These are phyloP conservation scores for Antechinus stuartii DNA, from an alignment of 2,113 vertebrate species.

Conservation along the genomic window DNA sequence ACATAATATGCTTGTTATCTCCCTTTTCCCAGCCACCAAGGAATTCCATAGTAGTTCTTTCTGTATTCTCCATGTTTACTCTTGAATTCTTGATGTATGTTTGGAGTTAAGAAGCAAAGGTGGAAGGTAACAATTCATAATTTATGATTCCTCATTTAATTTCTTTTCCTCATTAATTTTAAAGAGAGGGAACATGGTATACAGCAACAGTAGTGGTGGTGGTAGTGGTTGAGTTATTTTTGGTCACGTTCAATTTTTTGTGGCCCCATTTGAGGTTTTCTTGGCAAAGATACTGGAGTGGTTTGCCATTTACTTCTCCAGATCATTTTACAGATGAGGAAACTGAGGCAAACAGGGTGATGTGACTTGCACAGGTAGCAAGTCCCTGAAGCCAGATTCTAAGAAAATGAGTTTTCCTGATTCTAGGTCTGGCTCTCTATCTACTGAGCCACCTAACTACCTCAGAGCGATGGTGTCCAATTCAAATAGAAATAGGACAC, in stretches of 20 bases:
- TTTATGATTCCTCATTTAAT: neutral
- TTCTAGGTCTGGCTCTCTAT: neutral
- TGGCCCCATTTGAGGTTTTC: neutral
- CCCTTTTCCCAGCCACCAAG: neutral
- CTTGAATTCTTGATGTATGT: neutral
- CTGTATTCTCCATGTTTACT: neutral
- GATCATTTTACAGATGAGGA: neutral
- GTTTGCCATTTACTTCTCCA: neutral
- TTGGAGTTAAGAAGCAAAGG: neutral
- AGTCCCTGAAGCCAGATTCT: too few relatives aligned
- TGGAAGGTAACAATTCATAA: neutral
- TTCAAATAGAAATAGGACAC: neutral
- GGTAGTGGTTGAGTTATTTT: neutral
- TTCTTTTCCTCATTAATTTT: neutral
- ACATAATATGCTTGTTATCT: neutral
- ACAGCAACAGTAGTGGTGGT: neutral
- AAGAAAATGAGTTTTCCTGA: neutral
- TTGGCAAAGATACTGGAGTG: neutral
- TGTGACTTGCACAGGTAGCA: neutral
- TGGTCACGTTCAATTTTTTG: neutral
- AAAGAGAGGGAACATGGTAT: neutral
- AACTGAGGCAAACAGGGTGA: neutral
- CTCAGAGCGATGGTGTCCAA: neutral
- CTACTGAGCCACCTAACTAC: neutral
- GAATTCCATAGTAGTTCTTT: neutral